Percentiles rank a stretch among this genome's conserved stretches.
phyloP scores from a whole-genome alignment of 2,113 vertebrate genomes.

The Rhabdomys dilectus region DNA sequence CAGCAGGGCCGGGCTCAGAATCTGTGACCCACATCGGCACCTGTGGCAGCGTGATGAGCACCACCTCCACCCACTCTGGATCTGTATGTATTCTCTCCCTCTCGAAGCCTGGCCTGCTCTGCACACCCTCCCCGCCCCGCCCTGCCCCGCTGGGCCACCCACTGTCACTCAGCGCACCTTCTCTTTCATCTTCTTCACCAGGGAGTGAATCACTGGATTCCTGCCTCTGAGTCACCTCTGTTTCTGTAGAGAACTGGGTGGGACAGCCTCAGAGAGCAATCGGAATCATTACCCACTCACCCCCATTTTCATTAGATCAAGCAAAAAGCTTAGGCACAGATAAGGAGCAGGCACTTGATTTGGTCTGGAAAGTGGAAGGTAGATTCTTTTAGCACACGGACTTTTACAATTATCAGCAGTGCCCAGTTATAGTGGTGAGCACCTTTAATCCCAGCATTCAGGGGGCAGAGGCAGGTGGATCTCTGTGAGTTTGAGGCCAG shows the following conservation, averaged over 20 bases:
- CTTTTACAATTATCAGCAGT: background rate
- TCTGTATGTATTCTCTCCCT: conserved; percentile 86
- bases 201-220: conserved; percentile 19
- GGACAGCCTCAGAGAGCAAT: background rate
- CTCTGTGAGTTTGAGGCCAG: background rate
- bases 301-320: background rate
- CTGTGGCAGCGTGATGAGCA: conserved; percentile 92
- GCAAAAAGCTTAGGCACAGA: background rate
- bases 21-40: conserved; percentile 86
- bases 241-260: background rate
- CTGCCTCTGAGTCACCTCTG: conserved; percentile 60
- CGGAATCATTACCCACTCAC: background rate
- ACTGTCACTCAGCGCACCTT: background rate
- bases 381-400: background rate
- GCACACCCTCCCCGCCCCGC: fast-evolving
- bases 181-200: conserved; percentile 30
- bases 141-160: background rate
- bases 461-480: background rate
- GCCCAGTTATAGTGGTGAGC: background rate
- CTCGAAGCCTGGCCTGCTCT: background rate
- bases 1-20: conserved; percentile 87
- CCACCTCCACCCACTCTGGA: conserved; percentile 86
- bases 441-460: background rate
- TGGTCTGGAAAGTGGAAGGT: background rate
- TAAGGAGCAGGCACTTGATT: background rate